Evolutionary conservation across 2,888 invertebrate species (phyloP), one percentile per base, ranked within the genome.

Genomic region (Busseola fusca): DNA sequence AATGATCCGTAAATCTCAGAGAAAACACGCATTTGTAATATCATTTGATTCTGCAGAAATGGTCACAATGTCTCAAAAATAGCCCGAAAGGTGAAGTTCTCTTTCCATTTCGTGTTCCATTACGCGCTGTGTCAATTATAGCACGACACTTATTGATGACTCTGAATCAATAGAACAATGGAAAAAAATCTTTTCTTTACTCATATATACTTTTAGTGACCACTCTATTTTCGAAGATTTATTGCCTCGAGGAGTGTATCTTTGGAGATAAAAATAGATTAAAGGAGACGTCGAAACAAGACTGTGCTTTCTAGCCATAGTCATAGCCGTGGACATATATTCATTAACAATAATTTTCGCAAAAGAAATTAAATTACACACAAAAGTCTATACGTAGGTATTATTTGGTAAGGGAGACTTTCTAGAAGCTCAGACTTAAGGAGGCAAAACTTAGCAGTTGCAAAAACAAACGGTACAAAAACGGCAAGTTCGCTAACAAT

Each of bases 111-210:
- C 74, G 64, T 64, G 59, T 67, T 67, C 74, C 79, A 82, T 83
- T 83, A 80, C 81, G 30, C 68, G 65, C 5, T 58, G 59, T 79
- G 80, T 79, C 79, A 69, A 64, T 72, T 72, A 69, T 48, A 45
- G 52, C 80, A 58, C 57, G 80, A 80, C 80, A 82, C 80, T 64
- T 80, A 80, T 80, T 80, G 80, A 80, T 80, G 80, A 66, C 68
- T 59, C 56, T 45, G 64, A 79, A 80, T 82, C 83, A 67, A 82
- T 74, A 74, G 50, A 59, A 74, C 80, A 69, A 82, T 82, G 80
- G 60, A 74, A 59, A 54, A 52, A 54, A 79, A 66, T 60, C 58
- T 74, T 60, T 69, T 79, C 82, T 79, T 69, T 54, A 56, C 57
- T 69, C 30, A 37, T 60, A 52, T 70, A 42, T 54, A 30, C 52